Conservation (phyloP, 2,113 vertebrate species). For the Megaptera novaeangliae region DNA sequence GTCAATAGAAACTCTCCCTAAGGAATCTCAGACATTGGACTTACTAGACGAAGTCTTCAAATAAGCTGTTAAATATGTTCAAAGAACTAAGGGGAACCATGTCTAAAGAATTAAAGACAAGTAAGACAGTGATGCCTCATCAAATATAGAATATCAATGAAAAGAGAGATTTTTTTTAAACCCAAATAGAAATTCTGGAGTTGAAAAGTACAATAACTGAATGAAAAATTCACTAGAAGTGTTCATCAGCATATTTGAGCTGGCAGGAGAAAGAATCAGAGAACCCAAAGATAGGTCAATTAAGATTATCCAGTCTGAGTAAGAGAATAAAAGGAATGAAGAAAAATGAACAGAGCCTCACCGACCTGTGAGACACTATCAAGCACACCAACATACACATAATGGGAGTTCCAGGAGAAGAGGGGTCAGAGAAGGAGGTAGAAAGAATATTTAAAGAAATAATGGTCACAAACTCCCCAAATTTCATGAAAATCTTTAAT, state of each 20-base stretch:
- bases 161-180: background rate
- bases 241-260: background rate
- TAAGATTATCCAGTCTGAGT: background rate
- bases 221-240: background rate
- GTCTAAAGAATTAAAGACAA: background rate
- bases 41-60: background rate
- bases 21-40: background rate
- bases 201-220: background rate
- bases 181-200: background rate
- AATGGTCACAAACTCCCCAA: background rate
- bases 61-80: background rate
- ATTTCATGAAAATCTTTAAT: slow-evolving; percentile 4
- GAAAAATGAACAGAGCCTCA: background rate
- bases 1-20: background rate
- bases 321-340: background rate
- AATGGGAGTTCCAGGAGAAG: background rate
- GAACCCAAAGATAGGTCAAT: background rate
- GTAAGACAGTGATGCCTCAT: background rate
- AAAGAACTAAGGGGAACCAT: background rate
- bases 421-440: background rate
- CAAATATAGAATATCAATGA: background rate
- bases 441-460: background rate
- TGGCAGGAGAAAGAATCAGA: background rate
- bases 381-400: background rate
- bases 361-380: background rate